phyloP scores from a whole-genome alignment of 2,888 invertebrate species.

The Hedya salicella region DNA sequence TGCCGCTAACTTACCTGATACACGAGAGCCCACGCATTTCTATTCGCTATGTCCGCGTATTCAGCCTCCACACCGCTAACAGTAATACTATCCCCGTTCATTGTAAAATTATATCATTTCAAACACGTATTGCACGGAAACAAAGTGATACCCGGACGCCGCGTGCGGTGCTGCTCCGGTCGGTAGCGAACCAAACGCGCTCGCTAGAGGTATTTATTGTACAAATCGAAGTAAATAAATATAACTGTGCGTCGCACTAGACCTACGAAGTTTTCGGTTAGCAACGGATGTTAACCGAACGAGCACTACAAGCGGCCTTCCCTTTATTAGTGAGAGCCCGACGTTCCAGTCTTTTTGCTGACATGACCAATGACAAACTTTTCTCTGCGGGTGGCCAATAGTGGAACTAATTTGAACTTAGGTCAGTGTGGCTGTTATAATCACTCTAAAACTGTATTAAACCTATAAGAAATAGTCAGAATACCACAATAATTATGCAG shows the following conservation, averaged over 20 bases:
- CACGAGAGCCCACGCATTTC: slow-evolving; percentile 88
- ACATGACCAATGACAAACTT: slow-evolving; percentile 42
- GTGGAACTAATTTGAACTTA: slow-evolving; percentile 31
- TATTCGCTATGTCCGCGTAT: slow-evolving; percentile 88
- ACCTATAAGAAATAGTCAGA: neutral
- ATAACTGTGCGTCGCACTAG: slow-evolving; percentile 35
- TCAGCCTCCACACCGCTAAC: slow-evolving; percentile 86
- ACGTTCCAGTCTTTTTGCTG: slow-evolving; percentile 34
- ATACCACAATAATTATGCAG: neutral
- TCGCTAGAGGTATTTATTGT: slow-evolving; percentile 15
- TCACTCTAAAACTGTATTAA: neutral
- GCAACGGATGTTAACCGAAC: slow-evolving; percentile 21
- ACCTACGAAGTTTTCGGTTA: slow-evolving; percentile 29
- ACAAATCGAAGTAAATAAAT: slow-evolving; percentile 23
- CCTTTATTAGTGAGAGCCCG: slow-evolving; percentile 38
- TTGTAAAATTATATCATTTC: slow-evolving; percentile 59
- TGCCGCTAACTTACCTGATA: slow-evolving; percentile 86
- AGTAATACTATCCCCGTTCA: slow-evolving; percentile 58
- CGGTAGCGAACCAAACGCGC: slow-evolving; percentile 16
- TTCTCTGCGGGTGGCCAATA: slow-evolving; percentile 20
- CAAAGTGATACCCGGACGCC: slow-evolving; percentile 57
- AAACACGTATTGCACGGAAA: slow-evolving; percentile 52
- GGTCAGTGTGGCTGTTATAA: neutral
- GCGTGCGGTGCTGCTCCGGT: slow-evolving; percentile 47
- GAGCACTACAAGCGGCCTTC: slow-evolving; percentile 35